Evolutionary conservation across 2,113 vertebrate species (phyloP), one percentile per base, ranked within the genome.

Genomic region (Solenodon paradoxus): DNA sequence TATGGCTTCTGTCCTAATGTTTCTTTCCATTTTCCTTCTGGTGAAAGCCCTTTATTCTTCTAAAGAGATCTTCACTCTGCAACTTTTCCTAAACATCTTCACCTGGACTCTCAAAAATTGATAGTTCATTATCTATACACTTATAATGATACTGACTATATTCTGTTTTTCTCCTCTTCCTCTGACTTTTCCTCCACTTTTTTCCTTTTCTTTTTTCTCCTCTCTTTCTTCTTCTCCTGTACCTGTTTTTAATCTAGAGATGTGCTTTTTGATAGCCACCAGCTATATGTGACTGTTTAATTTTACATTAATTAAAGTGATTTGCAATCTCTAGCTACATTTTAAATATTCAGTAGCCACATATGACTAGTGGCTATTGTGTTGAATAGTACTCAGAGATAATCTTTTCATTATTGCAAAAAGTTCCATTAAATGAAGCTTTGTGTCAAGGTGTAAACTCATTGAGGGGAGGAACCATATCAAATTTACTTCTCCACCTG

Each of bases 251-350:
- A 42, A 72, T 92, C 20, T 51, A 85, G 45, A 81, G 35, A 11
- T 42, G 17, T 47, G 24, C 40, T 93, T 0, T 55, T 30, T 64
- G 30, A 7, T 53, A 83, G 49, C 32, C 9, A 63, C 47, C 24
- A 80, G 26, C 20, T 9, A 7, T 22, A 32, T 68, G 45, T 92
- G 30, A 9, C 53, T 80, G 49, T 77, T 92, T 83, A 93, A 57
- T 35, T 45, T 95, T 92, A 88, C 74, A 61, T 69, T 77, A 63
- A 57, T 72, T 82, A 83, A 86, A 66, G 80, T 55, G 22, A 57
- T 64, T 92, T 72, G 7, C 32, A 20, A 72, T 71, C 17, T 28
- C 47, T 6, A 66, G 32, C 30, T 13, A 49, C 22, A 30, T 89
- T 71, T 86, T 26, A 59, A 19, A 38, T 86, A 26, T 69, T 59